Conservation (phyloP, 2,797 vertebrate genomes). For the Columba guinea region DNA sequence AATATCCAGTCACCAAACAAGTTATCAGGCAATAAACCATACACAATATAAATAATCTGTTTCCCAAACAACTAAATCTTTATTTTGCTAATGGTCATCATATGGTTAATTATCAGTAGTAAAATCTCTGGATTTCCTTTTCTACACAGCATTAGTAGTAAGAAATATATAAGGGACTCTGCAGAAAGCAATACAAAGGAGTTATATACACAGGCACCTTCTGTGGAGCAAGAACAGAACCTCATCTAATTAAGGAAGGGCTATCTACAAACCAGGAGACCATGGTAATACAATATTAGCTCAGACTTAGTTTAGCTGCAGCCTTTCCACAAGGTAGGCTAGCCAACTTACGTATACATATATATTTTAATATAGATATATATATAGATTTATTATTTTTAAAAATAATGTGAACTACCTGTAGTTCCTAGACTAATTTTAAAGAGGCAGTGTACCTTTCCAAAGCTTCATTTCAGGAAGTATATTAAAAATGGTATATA, state of each 20-base stretch:
- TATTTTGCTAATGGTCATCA: conserved; percentile 68
- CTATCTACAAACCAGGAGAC: conserved; percentile 72
- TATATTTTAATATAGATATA: conserved; percentile 71
- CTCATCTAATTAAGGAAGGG: conserved; percentile 49
- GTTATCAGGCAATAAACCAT: conserved; percentile 76
- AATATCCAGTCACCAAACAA: conserved; percentile 77
- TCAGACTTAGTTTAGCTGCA: conserved; percentile 56
- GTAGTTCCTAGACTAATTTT: conserved; percentile 72
- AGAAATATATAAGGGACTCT: conserved; percentile 70
- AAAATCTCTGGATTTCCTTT: conserved; percentile 74
- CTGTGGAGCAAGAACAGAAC: conserved; percentile 58
- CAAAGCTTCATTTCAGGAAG: conserved; percentile 67
- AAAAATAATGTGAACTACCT: conserved; percentile 72
- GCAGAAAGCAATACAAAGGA: conserved; percentile 67
- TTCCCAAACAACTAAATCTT: conserved; percentile 72
- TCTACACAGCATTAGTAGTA: conserved; percentile 67
- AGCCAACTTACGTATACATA: conserved; percentile 68
- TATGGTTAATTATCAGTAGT: conserved; percentile 73
- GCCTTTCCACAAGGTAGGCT: conserved; percentile 55
- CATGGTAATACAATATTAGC: conserved; percentile 66
- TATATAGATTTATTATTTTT: conserved; percentile 72
- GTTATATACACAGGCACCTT: conserved; percentile 63
- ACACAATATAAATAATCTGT: conserved; percentile 76
- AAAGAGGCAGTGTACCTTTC: conserved; percentile 74
- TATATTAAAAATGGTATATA: conserved; percentile 72